These are phyloP conservation scores for Drosophila kikkawai DNA, from an alignment of 1,140 invertebrate species.

Conservation along the genomic window DNA sequence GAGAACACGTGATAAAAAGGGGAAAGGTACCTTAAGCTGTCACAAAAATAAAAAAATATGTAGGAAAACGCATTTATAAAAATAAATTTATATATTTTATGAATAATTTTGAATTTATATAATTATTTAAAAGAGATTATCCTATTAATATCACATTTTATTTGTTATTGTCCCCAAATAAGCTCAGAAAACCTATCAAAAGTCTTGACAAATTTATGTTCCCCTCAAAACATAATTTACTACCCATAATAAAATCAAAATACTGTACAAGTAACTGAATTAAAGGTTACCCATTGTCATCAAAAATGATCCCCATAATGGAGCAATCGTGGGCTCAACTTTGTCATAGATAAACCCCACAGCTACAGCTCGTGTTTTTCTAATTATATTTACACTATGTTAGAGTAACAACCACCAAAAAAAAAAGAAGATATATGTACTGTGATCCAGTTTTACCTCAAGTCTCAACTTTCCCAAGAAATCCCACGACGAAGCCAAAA, in stretches of 20 bases:
- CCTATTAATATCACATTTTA: no score
- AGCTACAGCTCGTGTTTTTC: constrained; percentile 13
- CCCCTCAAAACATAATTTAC: background rate
- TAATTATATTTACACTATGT: constrained; percentile 15
- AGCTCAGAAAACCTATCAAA: background rate
- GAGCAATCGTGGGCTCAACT: constrained; percentile 37
- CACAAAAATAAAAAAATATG: background rate
- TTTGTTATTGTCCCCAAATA: no score
- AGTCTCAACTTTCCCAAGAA: constrained; percentile 53
- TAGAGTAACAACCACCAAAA: constrained; percentile 13
- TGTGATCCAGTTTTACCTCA: constrained; percentile 28
- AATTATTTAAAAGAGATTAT: no score
- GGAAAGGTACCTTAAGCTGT: background rate
- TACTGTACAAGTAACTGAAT: constrained; percentile 28
- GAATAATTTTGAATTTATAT: no score
- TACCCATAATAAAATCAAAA: constrained; percentile 14
- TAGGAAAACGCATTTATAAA: background rate
- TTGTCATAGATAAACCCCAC: background rate
- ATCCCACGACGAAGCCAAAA: constrained; percentile 59
- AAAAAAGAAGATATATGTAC: background rate
- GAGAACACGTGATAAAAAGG: constrained; percentile 37
- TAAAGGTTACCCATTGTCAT: background rate
- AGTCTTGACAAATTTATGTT: no score
- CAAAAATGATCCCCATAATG: constrained; percentile 15
- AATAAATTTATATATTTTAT: background rate